Percentiles rank a stretch among this genome's conserved stretches.
Conservation (phyloP, 2,888 invertebrate genomes). For the Epinotia ramella region DNA sequence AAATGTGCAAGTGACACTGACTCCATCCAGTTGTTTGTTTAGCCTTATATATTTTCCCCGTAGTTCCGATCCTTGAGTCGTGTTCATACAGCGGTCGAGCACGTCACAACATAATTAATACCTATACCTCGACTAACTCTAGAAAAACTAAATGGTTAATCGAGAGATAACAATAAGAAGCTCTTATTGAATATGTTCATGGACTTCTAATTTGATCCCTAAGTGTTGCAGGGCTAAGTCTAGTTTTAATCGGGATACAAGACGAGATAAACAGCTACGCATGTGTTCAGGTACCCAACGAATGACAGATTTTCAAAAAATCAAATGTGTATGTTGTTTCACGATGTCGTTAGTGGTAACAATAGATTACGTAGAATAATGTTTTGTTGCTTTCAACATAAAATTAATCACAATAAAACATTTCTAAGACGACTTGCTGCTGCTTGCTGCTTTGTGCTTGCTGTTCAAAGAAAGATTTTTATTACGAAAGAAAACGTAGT, state of each 20-base stretch:
- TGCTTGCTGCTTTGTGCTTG: constrained; percentile 12
- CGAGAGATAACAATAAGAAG: not conserved
- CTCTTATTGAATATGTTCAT: not conserved
- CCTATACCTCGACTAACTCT: constrained; percentile 26
- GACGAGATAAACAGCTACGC: not conserved
- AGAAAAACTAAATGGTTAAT: constrained; percentile 31
- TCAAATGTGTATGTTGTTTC: not conserved
- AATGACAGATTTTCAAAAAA: not conserved
- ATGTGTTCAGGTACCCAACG: too few species aligned
- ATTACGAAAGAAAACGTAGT: not conserved
- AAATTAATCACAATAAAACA: not conserved
- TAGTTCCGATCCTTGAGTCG: constrained; percentile 38
- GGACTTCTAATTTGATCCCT: not conserved
- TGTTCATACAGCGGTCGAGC: constrained; percentile 6
- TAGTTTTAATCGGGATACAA: not conserved
- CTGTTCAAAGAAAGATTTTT: constrained; percentile 10
- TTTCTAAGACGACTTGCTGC: not conserved
- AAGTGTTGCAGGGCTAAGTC: not conserved
- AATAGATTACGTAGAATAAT: constrained; percentile 9
- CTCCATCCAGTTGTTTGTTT: constrained; percentile 30
- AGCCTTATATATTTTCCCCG: constrained; percentile 38
- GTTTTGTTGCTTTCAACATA: constrained; percentile 12
- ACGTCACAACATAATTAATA: constrained; percentile 35
- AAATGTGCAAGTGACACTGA: constrained; percentile 22
- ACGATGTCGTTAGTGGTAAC: constrained; percentile 3